Conservation (phyloP, 2,888 invertebrate species). For the Pristionchus entomophagus region DNA sequence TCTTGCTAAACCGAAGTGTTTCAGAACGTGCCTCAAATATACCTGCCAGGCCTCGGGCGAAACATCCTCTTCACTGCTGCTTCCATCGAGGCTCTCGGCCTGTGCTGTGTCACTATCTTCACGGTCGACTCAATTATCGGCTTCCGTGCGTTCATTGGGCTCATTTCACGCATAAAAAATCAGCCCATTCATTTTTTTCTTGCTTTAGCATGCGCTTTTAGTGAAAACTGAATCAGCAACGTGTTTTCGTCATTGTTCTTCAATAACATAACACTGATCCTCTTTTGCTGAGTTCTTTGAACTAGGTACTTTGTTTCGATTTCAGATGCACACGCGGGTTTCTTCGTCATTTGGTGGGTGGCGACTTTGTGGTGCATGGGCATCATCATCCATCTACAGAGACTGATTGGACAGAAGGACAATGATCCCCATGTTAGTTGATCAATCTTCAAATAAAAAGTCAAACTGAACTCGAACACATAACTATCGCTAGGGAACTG, state of each 20-base stretch:
- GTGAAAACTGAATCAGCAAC: too few species aligned
- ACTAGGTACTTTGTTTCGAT: too few species aligned
- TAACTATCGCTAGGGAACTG: too few species aligned
- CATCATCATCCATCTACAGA: neutral
- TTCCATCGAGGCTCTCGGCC: neutral
- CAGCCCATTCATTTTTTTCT: too few species aligned
- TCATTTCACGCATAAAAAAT: too few species aligned
- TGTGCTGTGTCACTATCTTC: neutral
- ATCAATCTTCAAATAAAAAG: too few species aligned
- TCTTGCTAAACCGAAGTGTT: too few species aligned
- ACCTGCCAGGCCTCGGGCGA: neutral
- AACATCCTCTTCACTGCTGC: neutral
- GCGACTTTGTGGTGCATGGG: conserved; percentile 9
- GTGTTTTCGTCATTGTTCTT: too few species aligned
- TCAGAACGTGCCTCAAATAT: neutral
- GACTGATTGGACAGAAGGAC: neutral
- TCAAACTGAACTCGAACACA: too few species aligned
- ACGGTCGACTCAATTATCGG: conserved; percentile 14
- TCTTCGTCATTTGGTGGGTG: conserved; percentile 27
- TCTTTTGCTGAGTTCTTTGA: too few species aligned
- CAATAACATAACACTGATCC: too few species aligned
- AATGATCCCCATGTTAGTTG: neutral
- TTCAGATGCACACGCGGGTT: neutral
- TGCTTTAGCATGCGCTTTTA: too few species aligned
- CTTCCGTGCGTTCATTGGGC: neutral